Percentiles rank a stretch among this genome's conserved stretches.
phyloP scores from a whole-genome alignment of 2,888 invertebrate genomes.

The Globia sparganii region DNA sequence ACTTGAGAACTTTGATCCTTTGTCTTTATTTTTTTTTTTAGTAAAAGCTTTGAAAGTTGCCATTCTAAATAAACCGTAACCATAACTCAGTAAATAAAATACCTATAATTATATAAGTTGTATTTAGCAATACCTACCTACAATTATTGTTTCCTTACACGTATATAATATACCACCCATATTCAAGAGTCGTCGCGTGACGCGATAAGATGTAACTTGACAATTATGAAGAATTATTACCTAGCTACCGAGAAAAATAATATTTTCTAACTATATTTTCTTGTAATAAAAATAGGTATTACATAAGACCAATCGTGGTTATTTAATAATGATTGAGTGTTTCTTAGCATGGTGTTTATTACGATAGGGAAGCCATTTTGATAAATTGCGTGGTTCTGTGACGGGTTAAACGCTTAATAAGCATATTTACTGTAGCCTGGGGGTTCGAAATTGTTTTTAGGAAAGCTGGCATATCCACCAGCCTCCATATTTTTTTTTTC shows the following conservation, averaged over 20 bases:
- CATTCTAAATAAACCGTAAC: background rate
- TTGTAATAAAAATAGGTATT: conserved; percentile 58
- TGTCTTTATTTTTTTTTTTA: background rate
- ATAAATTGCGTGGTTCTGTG: conserved; percentile 7
- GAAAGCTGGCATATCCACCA: background rate
- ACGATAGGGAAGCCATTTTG: conserved; percentile 23
- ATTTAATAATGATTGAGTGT: conserved; percentile 61
- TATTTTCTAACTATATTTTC: conserved; percentile 58
- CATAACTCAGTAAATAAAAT: background rate
- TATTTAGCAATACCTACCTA: conserved; percentile 28
- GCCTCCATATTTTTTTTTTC: background rate
- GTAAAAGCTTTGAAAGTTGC: background rate
- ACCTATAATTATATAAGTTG: conserved; percentile 14
- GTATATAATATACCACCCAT: conserved; percentile 38
- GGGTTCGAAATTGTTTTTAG: background rate
- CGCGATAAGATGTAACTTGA: conserved; percentile 67
- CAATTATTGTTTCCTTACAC: conserved; percentile 43
- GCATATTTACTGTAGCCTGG: background rate
- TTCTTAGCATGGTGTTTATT: conserved; percentile 54
- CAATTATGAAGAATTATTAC: conserved; percentile 73
- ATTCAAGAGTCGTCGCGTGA: conserved; percentile 63
- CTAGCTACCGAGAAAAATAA: conserved; percentile 52
- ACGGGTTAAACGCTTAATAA: background rate
- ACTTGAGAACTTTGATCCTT: no score
- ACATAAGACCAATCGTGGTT: conserved; percentile 47